Conservation (phyloP, 1,140 invertebrate genomes). For the Oreohelix idahoensis region DNA sequence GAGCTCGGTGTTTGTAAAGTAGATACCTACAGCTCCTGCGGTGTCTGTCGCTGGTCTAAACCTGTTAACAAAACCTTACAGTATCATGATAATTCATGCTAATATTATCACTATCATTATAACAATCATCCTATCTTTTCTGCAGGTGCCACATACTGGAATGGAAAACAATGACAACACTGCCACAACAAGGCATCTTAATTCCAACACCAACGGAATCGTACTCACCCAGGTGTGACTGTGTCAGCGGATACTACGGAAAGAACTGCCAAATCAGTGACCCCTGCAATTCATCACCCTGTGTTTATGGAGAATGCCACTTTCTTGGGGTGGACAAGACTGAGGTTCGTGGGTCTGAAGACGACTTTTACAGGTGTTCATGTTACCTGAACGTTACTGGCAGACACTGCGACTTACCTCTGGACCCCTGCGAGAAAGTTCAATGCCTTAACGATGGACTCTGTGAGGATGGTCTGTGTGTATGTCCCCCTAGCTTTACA, state of each 20-base stretch:
- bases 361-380: background rate
- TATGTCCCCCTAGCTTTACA: background rate
- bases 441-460: background rate
- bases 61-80: no score
- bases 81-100: no score
- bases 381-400: background rate
- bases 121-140: background rate
- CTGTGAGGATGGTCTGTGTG: background rate
- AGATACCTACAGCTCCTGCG: no score
- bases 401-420: background rate
- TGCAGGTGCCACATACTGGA: background rate
- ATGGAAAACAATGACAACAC: background rate
- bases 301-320: background rate
- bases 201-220: background rate
- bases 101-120: no score
- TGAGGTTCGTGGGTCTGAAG: background rate
- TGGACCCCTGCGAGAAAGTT: background rate
- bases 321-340: background rate
- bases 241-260: background rate
- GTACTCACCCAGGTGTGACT: background rate
- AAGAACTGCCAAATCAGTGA: background rate
- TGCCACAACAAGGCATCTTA: background rate
- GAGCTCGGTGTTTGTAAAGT: no score
- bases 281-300: background rate
- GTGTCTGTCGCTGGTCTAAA: no score